Percentiles rank a stretch among this genome's conserved stretches.
These are phyloP conservation scores for Saguinus imperator DNA, from an alignment of 2,113 vertebrate species.

Conservation along the genomic window DNA sequence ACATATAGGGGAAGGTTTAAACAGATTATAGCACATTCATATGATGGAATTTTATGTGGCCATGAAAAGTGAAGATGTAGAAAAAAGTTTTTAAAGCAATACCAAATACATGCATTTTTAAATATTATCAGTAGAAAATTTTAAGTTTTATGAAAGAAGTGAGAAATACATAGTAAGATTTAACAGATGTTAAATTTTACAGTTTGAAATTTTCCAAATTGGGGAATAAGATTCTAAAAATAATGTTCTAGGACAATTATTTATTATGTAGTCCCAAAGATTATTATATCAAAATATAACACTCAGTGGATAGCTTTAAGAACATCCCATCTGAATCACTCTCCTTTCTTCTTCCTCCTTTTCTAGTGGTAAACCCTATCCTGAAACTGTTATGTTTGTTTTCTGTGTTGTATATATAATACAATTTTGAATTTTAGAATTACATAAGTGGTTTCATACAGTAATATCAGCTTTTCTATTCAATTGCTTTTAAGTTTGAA, in stretches of 20 bases:
- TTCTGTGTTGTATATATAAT: neutral
- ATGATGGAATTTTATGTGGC: neutral
- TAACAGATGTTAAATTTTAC: neutral
- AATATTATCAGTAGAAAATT: neutral
- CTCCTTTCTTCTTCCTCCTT: neutral
- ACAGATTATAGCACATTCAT: neutral
- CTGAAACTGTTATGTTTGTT: neutral
- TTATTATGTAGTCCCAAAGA: neutral
- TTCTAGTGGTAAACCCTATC: neutral
- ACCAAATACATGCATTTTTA: neutral
- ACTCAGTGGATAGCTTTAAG: neutral
- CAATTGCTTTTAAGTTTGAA: neutral
- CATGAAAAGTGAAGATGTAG: neutral
- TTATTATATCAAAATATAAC: slow-evolving; percentile 19
- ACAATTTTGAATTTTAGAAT: neutral
- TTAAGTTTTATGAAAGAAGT: neutral
- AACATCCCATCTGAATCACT: neutral
- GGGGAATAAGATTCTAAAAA: neutral
- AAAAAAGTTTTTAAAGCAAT: neutral
- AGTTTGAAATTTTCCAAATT: neutral
- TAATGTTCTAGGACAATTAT: neutral
- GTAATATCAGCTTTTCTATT: neutral
- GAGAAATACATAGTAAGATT: neutral
- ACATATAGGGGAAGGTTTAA: neutral
- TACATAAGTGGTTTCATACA: neutral